Evolutionary conservation across 2,888 invertebrate genomes (phyloP), one percentile per base, ranked within the genome.

Genomic region (Camponotus fellah): DNA sequence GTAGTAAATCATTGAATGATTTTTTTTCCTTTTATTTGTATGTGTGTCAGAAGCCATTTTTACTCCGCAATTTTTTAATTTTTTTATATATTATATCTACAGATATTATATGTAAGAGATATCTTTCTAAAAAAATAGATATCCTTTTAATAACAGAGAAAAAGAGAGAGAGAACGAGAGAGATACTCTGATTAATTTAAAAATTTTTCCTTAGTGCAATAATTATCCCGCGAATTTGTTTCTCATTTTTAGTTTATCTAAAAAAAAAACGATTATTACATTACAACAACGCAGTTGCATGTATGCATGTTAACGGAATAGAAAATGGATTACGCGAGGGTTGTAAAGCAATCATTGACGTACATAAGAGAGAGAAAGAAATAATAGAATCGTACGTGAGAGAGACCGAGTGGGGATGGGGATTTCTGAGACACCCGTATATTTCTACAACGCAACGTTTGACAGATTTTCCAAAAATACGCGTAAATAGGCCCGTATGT

Each of bases 401-500:
- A n/a, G 21, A n/a, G 12, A 37, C 14, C 21, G 43, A 26, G 72
- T n/a, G 17, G 40, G 65, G 34, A 43, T 34, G n/a, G 64, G 71
- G 68, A 65, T 32, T 77, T 64, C 14, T 82, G 83, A 77, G 79
- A 72, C 86, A 89, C 89, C 90, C 90, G 90, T 89, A 90, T 80
- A 62, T 90, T 92, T 90, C 91, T 86, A 53, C 40, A 60, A 82
- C 86, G 91, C 86, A 92, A 92, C 91, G 85, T 91, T 92, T 91
- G 93, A 92, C 92, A 92, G 93, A 94, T 93, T 93, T 92, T 88
- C 89, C 87, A 91, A 93, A 93, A 94, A 93, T 91, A 92, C 89
- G 86, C 89, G 92, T 94, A 94, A 94, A 94, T 94, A 94, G 91
- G 89, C 94, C 94, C 94, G 94, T 94, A 95, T 94, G 93, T 72